Evolutionary conservation across 2,888 invertebrate species (phyloP).

Genomic region (Rhopalosiphum nymphaeae): DNA sequence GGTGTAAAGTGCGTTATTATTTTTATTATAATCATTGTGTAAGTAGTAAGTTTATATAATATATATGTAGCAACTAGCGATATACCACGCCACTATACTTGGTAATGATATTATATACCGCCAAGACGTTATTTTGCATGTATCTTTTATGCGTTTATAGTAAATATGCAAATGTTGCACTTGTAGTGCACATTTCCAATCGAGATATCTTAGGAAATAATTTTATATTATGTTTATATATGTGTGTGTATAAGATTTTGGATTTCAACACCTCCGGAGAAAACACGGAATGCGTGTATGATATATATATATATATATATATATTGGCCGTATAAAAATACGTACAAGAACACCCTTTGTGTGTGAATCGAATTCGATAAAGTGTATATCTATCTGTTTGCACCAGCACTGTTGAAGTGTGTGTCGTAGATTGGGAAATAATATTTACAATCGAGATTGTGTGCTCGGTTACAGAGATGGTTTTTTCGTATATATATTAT

Average conservation of each 20-base stretch:
- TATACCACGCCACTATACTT: neutral
- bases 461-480: neutral
- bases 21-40: neutral
- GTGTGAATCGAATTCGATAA: slow-evolving; percentile 49
- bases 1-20: neutral
- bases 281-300: neutral
- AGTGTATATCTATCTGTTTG: slow-evolving; percentile 30
- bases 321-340: neutral
- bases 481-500: neutral
- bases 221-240: neutral
- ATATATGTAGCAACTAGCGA: neutral
- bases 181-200: neutral
- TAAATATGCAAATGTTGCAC: neutral
- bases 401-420: neutral
- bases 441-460: slow-evolving; percentile 56
- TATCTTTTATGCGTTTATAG: neutral
- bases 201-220: neutral
- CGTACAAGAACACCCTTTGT: neutral
- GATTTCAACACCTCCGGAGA: slow-evolving; percentile 6
- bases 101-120: neutral
- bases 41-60: neutral
- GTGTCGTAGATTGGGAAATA: slow-evolving; percentile 22
- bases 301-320: neutral
- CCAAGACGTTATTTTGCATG: neutral
- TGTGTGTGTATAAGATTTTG: neutral